Evolutionary conservation across 2,797 vertebrate species (phyloP).

Genomic region (Nothura maculosa): DNA sequence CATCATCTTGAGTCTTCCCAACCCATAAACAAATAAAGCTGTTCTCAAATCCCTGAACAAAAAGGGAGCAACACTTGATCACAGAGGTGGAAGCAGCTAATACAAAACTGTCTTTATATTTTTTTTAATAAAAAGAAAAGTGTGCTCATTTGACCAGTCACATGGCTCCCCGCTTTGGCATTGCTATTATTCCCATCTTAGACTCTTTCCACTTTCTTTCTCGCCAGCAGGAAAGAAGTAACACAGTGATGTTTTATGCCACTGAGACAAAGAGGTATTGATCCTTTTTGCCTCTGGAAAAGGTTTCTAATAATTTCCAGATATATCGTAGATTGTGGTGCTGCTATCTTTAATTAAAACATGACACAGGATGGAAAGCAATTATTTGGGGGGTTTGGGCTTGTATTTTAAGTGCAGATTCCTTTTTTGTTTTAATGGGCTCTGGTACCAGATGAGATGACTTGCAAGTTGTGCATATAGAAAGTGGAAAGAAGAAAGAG

Average conservation of each 20-base stretch:
- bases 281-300: slow-evolving; percentile 80
- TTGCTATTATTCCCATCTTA: slow-evolving; percentile 52
- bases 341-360: slow-evolving; percentile 85
- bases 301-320: slow-evolving; percentile 83
- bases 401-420: slow-evolving; percentile 7
- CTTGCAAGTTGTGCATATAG: background rate
- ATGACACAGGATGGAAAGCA: slow-evolving; percentile 76
- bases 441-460: slow-evolving; percentile 30
- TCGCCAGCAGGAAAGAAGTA: slow-evolving; percentile 74
- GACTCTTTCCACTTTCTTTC: slow-evolving; percentile 40
- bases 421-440: slow-evolving; percentile 43
- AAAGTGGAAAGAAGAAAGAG: background rate
- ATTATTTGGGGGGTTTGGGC: slow-evolving; percentile 54
- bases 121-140: background rate
- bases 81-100: background rate
- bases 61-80: background rate
- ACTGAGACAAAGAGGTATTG: slow-evolving; percentile 81
- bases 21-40: background rate
- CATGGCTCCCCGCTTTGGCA: background rate
- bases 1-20: background rate
- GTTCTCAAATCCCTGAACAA: background rate
- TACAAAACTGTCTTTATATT: background rate
- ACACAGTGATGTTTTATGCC: slow-evolving; percentile 78
- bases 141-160: background rate
- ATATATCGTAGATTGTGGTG: slow-evolving; percentile 75